These are phyloP conservation scores for Latheticus oryzae DNA, from an alignment of 2,888 invertebrate genomes.

Conservation along the genomic window DNA sequence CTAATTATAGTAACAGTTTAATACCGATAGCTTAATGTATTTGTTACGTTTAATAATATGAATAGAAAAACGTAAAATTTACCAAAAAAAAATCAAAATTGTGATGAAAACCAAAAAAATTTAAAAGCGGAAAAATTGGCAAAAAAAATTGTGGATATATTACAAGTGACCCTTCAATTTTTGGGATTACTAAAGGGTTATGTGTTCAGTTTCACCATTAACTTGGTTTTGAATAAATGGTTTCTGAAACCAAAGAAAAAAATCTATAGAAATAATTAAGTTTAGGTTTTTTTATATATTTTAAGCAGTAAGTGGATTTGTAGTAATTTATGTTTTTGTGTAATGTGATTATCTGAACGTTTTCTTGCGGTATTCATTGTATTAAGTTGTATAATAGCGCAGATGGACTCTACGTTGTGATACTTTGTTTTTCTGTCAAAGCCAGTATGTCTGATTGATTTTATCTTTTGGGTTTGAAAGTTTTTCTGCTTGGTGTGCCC, in stretches of 20 bases:
- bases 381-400: no score
- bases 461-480: conserved; percentile 11
- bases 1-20: conserved; percentile 20
- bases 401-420: no score
- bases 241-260: conserved; percentile 38
- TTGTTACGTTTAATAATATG: conserved; percentile 20
- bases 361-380: no score
- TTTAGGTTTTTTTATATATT: conserved; percentile 14
- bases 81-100: conserved; percentile 35
- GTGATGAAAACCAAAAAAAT: conserved; percentile 32
- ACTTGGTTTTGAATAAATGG: conserved; percentile 26
- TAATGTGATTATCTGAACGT: conserved; percentile 35
- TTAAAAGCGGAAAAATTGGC: conserved; percentile 32
- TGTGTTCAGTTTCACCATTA: conserved; percentile 34
- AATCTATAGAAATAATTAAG: conserved; percentile 22
- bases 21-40: conserved; percentile 32
- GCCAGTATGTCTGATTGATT: no score
- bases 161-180: conserved; percentile 3
- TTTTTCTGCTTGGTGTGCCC: conserved; percentile 21
- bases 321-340: conserved; percentile 34
- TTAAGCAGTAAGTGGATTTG: conserved; percentile 34
- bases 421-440: no score
- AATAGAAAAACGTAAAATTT: conserved; percentile 19
- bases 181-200: conserved; percentile 25
- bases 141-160: conserved; percentile 23